Evolutionary conservation across 1,140 invertebrate species (phyloP).

Genomic region (Philotrypesis tridentata): DNA sequence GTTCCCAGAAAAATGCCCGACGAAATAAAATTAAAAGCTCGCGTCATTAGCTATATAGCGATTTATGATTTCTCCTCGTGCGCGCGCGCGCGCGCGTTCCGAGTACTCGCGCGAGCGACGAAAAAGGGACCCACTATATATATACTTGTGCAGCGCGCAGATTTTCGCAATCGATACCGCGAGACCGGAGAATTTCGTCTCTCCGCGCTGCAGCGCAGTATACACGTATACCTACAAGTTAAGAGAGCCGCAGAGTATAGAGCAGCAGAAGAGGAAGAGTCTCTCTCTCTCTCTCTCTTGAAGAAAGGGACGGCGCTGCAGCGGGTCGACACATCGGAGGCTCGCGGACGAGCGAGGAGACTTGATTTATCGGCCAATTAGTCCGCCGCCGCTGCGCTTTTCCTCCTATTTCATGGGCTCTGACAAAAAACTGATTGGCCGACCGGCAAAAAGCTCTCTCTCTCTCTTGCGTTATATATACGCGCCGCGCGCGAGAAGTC

Average conservation of each 20-base stretch:
- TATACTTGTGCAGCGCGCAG: too few relatives aligned
- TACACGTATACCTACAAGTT: too few relatives aligned
- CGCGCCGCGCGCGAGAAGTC: too few relatives aligned
- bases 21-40: conserved; percentile 37
- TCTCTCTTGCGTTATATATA: too few relatives aligned
- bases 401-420: conserved; percentile 35
- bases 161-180: too few relatives aligned
- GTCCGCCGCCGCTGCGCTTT: conserved; percentile 34
- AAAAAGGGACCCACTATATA: too few relatives aligned
- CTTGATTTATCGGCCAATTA: conserved; percentile 52
- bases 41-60: not conserved
- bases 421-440: conserved; percentile 32
- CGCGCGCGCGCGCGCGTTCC: too few relatives aligned
- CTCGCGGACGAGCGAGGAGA: conserved; percentile 15
- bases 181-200: too few relatives aligned
- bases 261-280: conserved; percentile 28
- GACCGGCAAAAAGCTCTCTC: conserved; percentile 42
- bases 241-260: conserved; percentile 46
- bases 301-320: conserved; percentile 39
- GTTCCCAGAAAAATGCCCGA: conserved; percentile 38
- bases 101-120: too few relatives aligned
- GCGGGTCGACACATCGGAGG: conserved; percentile 36
- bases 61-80: too few relatives aligned
- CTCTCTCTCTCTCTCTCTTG: conserved; percentile 12
- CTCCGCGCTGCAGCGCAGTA: too few relatives aligned